Conservation (phyloP, 2,797 vertebrate species). For the Mastacembelus armatus region DNA sequence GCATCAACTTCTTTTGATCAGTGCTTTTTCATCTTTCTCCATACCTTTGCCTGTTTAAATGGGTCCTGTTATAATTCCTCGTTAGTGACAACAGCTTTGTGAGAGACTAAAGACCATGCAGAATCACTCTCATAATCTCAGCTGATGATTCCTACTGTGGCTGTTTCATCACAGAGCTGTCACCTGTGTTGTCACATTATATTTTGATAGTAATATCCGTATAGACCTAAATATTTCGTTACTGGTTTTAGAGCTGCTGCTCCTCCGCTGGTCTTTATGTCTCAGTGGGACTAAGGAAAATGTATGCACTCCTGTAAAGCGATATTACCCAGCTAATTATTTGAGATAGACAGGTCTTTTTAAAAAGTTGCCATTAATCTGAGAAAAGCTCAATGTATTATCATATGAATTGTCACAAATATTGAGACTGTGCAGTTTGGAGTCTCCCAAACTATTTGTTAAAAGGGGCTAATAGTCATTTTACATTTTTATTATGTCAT, state of each 20-base stretch:
- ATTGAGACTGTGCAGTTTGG: constrained; percentile 6
- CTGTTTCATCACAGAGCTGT: constrained; percentile 9
- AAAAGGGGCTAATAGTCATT: constrained; percentile 58
- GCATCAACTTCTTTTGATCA: constrained; percentile 7
- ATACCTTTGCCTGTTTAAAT: not conserved
- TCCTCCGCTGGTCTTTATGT: not conserved
- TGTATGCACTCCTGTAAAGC: not conserved
- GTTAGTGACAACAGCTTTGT: not conserved
- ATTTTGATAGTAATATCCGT: not conserved
- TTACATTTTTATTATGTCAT: constrained; percentile 79
- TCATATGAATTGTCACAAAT: constrained; percentile 24
- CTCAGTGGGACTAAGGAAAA: not conserved
- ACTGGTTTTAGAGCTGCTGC: not conserved
- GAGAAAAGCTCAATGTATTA: constrained; percentile 22
- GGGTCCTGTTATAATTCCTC: not conserved
- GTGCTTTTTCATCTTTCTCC: not conserved
- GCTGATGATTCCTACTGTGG: not conserved
- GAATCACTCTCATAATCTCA: not conserved
- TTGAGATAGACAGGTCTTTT: not conserved
- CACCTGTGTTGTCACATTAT: not conserved
- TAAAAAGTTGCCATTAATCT: not conserved
- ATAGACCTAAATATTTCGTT: not conserved
- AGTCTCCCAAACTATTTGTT: constrained; percentile 26
- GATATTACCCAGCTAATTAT: not conserved
- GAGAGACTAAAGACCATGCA: not conserved